A percentile compares a stretch with the other conserved stretches of the same genome.
phyloP scores from a whole-genome alignment of 2,113 vertebrate genomes.

The Bubo bubo region DNA sequence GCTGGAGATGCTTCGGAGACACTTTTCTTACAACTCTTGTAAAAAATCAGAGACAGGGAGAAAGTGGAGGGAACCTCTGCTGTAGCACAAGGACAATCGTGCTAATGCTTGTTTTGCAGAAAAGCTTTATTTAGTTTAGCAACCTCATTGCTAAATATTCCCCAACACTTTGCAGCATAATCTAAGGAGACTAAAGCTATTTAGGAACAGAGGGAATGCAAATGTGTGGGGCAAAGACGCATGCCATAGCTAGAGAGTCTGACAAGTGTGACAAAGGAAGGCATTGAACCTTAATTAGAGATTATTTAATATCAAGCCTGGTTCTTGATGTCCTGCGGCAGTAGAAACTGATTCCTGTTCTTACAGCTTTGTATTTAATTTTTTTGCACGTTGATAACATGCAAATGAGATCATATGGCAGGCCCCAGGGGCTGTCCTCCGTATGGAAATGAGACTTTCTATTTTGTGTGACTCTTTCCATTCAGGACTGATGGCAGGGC shows the following conservation, averaged over 20 bases:
- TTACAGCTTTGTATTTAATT: background rate
- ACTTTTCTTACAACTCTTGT: background rate
- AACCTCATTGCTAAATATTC: background rate
- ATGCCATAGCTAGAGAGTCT: background rate
- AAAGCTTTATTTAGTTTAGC: background rate
- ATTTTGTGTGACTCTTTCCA: background rate
- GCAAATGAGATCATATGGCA: background rate
- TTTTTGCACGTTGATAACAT: background rate
- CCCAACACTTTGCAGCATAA: background rate
- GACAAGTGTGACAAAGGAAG: background rate
- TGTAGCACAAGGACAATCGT: background rate
- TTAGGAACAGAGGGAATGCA: background rate
- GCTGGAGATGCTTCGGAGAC: accelerated
- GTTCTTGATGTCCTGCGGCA: background rate
- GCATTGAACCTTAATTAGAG: background rate
- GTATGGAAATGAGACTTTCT: background rate
- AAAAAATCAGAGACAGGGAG: background rate
- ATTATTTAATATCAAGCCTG: background rate
- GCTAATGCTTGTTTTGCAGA: background rate
- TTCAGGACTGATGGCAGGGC: background rate
- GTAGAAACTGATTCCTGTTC: background rate
- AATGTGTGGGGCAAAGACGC: background rate
- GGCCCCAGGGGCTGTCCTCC: background rate
- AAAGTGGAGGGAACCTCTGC: background rate
- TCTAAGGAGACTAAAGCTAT: background rate